Conservation (phyloP, 2,888 invertebrate genomes). For the Pasiphila rectangulata region DNA sequence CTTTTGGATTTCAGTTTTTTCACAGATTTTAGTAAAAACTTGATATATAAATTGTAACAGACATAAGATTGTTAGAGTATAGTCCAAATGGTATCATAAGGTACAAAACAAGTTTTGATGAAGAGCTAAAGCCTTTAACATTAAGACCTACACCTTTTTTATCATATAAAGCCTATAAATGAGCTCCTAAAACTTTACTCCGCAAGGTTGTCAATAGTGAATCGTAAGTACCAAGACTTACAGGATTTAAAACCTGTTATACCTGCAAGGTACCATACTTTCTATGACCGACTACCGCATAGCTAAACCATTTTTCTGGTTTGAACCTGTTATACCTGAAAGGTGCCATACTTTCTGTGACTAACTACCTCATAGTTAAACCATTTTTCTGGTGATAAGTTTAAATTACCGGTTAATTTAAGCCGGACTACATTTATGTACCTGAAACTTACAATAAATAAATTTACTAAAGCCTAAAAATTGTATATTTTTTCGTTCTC, state of each 20-base stretch:
- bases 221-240: constrained; percentile 16
- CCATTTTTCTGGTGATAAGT: no score
- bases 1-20: no score
- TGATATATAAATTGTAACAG: constrained; percentile 20
- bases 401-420: neutral
- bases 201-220: constrained; percentile 11
- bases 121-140: constrained; percentile 12
- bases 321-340: constrained; percentile 9
- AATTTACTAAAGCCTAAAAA: neutral
- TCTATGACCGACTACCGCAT: constrained; percentile 16
- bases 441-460: neutral
- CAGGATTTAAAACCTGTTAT: constrained; percentile 16
- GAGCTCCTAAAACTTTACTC: constrained; percentile 10
- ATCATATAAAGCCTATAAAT: constrained; percentile 7
- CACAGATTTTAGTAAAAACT: constrained; percentile 15
- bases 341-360: constrained; percentile 18
- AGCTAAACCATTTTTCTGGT: neutral
- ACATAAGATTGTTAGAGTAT: no score
- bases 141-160: constrained; percentile 11
- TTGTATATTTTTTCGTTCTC: neutral
- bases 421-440: neutral
- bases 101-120: no score
- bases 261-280: constrained; percentile 12
- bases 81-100: no score
- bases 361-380: constrained; percentile 7